Evolutionary conservation across 2,888 invertebrate species (phyloP).

Genomic region (Loripinus fragilis): DNA sequence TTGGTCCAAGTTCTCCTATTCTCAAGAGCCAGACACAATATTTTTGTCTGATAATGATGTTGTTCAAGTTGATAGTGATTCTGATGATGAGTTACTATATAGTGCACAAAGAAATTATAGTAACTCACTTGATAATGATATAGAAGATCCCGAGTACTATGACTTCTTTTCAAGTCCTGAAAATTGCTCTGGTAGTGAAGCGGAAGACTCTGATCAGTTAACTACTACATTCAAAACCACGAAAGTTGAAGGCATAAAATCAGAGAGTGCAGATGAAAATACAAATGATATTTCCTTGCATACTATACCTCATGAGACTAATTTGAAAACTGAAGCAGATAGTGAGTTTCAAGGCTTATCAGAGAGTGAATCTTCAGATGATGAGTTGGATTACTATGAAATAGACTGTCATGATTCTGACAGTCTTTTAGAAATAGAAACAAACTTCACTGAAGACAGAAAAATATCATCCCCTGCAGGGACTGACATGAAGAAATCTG

Average conservation of each 20-base stretch:
- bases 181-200: conserved; percentile 9
- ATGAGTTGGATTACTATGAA: not conserved
- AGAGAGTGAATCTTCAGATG: conserved; percentile 6
- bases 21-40: conserved; percentile 55
- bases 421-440: conserved; percentile 20
- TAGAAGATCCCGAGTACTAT: not conserved
- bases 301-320: too few species aligned
- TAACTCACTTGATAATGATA: not conserved
- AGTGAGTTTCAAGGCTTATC: not conserved
- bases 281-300: too few species aligned
- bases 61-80: conserved; percentile 23
- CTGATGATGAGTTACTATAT: conserved; percentile 21
- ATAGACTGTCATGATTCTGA: conserved; percentile 37
- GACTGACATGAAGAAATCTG: not conserved
- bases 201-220: not conserved
- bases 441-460: not conserved
- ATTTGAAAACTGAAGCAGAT: not conserved
- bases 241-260: not conserved
- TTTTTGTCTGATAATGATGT: conserved; percentile 56
- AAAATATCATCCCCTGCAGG: not conserved
- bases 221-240: not conserved
- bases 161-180: conserved; percentile 17
- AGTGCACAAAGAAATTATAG: not conserved
- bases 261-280: too few species aligned
- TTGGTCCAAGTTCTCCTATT: conserved; percentile 48